Conservation (phyloP, 2,888 invertebrate species). For the Drosophila fulvimacula region DNA sequence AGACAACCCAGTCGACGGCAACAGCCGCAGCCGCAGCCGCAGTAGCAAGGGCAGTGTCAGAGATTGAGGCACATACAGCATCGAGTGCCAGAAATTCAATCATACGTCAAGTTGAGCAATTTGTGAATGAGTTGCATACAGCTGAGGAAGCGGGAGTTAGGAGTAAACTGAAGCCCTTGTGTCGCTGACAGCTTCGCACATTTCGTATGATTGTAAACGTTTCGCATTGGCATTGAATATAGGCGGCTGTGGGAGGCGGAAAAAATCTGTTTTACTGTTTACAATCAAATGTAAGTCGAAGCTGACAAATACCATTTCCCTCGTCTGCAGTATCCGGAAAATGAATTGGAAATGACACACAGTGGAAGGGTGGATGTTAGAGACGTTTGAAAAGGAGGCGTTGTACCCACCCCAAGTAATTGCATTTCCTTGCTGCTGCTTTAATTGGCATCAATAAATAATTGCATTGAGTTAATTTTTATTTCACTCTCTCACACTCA, state of each 20-base stretch:
- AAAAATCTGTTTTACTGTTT: slow-evolving; percentile 59
- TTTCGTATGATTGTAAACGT: slow-evolving; percentile 45
- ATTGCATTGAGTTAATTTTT: slow-evolving; percentile 67
- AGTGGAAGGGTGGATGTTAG: neutral
- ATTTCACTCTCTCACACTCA: slow-evolving; percentile 31
- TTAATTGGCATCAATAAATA: slow-evolving; percentile 56
- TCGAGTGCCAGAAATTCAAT: slow-evolving; percentile 75
- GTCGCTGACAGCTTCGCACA: slow-evolving; percentile 58
- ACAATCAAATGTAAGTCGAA: slow-evolving; percentile 74
- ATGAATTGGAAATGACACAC: slow-evolving; percentile 57
- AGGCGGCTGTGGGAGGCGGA: neutral
- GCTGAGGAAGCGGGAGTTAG: neutral
- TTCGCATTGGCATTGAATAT: neutral
- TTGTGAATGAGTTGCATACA: slow-evolving; percentile 38
- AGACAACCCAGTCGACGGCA: slow-evolving; percentile 13
- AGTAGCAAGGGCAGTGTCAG: neutral
- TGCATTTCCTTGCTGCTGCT: slow-evolving; percentile 59
- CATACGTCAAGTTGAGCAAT: slow-evolving; percentile 65
- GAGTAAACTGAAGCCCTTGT: slow-evolving; percentile 24
- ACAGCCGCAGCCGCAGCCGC: neutral
- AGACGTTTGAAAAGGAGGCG: neutral
- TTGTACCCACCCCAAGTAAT: slow-evolving; percentile 44
- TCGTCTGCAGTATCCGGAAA: slow-evolving; percentile 33
- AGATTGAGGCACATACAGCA: slow-evolving; percentile 15
- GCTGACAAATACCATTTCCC: slow-evolving; percentile 43